phyloP scores from a whole-genome alignment of 2,113 vertebrate genomes.

The Anguilla japonica region DNA sequence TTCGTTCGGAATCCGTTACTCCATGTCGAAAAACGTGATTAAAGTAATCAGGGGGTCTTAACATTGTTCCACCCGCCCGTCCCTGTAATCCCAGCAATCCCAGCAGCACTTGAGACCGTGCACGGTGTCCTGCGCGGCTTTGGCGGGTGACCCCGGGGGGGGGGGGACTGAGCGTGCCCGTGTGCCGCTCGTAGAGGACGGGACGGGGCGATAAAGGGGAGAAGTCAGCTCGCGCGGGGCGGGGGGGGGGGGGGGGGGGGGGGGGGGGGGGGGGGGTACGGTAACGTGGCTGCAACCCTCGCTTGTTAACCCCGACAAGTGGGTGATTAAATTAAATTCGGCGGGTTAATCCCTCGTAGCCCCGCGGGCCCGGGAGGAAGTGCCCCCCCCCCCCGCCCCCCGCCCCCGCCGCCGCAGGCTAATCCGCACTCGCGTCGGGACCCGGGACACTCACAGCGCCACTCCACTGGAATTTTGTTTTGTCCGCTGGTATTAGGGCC shows the following conservation, averaged over 20 bases:
- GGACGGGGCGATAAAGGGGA: conserved; percentile 19
- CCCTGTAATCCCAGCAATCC: background rate
- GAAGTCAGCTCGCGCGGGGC: conserved; percentile 19
- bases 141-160: no score
- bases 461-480: background rate
- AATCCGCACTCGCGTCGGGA: background rate
- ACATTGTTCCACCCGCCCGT: background rate
- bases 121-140: background rate
- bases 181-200: conserved; percentile 10
- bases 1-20: background rate
- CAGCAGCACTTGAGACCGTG: background rate
- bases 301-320: conserved; percentile 70
- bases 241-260: no score
- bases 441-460: background rate
- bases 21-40: background rate
- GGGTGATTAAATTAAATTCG: conserved; percentile 64
- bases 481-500: conserved; percentile 7
- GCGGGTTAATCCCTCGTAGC: conserved; percentile 64
- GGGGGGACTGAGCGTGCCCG: background rate
- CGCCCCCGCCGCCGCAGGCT: background rate
- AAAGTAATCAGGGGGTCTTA: background rate
- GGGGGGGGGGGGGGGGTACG: conserved; percentile 24
- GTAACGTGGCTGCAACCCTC: conserved; percentile 58
- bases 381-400: conserved; percentile 38
- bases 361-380: conserved; percentile 58